Evolutionary conservation across 1,140 invertebrate genomes (phyloP).

Genomic region (Drosophila parvula): DNA sequence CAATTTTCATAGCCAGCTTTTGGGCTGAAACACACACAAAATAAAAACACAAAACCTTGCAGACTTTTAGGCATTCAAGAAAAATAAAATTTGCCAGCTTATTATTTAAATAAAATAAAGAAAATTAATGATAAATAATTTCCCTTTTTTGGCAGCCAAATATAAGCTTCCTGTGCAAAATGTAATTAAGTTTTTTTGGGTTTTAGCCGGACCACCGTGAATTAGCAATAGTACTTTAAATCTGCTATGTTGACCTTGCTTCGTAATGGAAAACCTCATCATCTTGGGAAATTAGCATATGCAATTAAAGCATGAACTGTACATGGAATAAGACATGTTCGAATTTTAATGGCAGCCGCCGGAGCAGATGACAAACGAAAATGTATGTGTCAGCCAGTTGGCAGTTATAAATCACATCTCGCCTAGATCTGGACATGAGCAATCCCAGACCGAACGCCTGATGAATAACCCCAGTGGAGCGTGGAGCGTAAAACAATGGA

Average conservation of each 20-base stretch:
- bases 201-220: neutral
- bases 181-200: neutral
- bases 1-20: conserved; percentile 19
- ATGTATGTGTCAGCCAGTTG: conserved; percentile 42
- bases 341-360: conserved; percentile 59
- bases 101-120: neutral
- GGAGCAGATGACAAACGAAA: conserved; percentile 61
- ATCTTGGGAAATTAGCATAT: conserved; percentile 42
- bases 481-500: conserved; percentile 59
- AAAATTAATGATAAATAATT: no score
- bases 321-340: conserved; percentile 64
- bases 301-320: conserved; percentile 46
- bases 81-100: neutral
- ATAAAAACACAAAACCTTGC: neutral
- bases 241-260: conserved; percentile 5
- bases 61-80: neutral
- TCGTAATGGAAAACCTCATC: conserved; percentile 28
- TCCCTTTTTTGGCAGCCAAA: neutral
- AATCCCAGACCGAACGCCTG: conserved; percentile 29
- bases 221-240: conserved; percentile 3
- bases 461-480: conserved; percentile 47
- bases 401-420: conserved; percentile 54
- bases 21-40: neutral
- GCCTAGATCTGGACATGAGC: conserved; percentile 49
- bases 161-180: neutral